These are phyloP conservation scores for Polypedilum vanderplanki DNA, from an alignment of 1,140 invertebrate species.

Conservation along the genomic window DNA sequence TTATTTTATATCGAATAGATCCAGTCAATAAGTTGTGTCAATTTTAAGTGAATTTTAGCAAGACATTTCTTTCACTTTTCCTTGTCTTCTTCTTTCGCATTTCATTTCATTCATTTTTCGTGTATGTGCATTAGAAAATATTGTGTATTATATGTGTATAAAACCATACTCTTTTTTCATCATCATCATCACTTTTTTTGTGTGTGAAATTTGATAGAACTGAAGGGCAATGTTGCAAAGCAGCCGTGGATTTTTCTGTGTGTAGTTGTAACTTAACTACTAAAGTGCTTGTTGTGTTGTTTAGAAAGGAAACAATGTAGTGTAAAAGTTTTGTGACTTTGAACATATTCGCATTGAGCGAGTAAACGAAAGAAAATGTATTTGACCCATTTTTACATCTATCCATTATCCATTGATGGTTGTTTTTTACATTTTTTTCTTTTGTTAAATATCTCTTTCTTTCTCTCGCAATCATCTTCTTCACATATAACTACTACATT, in stretches of 20 bases:
- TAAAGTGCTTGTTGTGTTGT: too few relatives aligned
- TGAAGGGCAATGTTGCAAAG: background rate
- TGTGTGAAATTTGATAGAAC: constrained; percentile 16
- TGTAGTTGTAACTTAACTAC: too few relatives aligned
- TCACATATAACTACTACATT: background rate
- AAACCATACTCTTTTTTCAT: background rate
- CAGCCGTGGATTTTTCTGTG: too few relatives aligned
- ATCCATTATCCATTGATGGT: background rate
- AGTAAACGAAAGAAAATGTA: background rate
- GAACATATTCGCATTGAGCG: background rate
- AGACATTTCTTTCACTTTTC: constrained; percentile 21
- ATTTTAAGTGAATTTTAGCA: background rate
- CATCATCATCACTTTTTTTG: constrained; percentile 9
- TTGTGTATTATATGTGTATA: background rate
- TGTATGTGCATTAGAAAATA: constrained; percentile 22
- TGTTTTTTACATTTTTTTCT: background rate
- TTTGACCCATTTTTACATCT: background rate
- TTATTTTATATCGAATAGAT: background rate
- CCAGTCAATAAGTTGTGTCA: background rate
- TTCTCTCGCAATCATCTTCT: too few relatives aligned
- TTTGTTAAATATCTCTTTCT: background rate
- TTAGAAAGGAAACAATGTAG: background rate
- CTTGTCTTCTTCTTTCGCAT: constrained; percentile 25
- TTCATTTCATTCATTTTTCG: background rate
- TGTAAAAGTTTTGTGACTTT: background rate